Percentiles rank a stretch among this genome's conserved stretches.
phyloP scores from a whole-genome alignment of 2,113 vertebrate species.

The Corythaeola cristata region DNA sequence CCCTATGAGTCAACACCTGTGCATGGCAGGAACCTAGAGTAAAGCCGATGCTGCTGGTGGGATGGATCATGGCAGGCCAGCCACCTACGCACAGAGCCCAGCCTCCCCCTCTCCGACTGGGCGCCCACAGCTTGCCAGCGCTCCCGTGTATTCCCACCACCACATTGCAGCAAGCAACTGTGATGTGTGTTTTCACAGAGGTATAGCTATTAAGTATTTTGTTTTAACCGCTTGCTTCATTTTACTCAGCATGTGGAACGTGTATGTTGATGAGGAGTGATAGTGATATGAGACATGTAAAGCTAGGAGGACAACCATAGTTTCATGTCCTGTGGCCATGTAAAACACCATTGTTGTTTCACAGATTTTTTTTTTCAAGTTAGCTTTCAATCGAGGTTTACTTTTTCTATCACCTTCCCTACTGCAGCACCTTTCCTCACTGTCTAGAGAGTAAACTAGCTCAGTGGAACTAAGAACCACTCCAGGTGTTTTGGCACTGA shows the following conservation, averaged over 20 bases:
- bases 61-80: fast-evolving
- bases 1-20: neutral
- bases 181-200: neutral
- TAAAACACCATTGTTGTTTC: neutral
- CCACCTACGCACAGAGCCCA: neutral
- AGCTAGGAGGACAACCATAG: neutral
- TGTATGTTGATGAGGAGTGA: neutral
- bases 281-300: neutral
- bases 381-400: neutral
- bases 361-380: neutral
- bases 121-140: neutral
- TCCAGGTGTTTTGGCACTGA: neutral
- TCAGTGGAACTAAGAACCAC: neutral
- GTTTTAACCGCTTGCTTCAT: neutral
- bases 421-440: neutral
- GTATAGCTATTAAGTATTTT: neutral
- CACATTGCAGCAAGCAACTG: neutral
- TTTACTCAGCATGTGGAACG: neutral
- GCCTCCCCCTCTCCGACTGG: neutral
- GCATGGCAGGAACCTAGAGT: neutral
- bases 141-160: neutral
- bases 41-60: neutral
- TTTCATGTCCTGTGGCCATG: neutral
- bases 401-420: neutral
- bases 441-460: neutral